phyloP scores from a whole-genome alignment of 92 coral and sea anemone species.

The Hydrozoanthus gracilis region DNA sequence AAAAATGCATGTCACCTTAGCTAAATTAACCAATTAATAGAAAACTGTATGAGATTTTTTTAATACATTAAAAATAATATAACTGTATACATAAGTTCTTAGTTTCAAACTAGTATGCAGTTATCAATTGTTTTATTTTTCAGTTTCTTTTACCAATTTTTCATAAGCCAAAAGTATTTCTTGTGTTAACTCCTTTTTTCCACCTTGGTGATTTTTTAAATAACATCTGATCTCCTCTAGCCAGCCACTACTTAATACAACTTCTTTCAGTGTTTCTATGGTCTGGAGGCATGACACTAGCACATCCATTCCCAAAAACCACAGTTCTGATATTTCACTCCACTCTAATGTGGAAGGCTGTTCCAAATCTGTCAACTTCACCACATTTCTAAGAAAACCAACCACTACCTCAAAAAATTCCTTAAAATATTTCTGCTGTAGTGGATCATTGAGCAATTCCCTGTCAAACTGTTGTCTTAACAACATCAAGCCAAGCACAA shows the following conservation, averaged over 20 bases:
- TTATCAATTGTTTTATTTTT: neutral
- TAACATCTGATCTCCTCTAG: constrained; percentile 38
- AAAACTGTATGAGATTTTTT: no score
- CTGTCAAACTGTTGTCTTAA: constrained; percentile 43
- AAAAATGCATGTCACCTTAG: no score
- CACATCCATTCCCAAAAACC: constrained; percentile 88
- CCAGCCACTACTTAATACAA: constrained; percentile 66
- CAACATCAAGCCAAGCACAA: constrained; percentile 81
- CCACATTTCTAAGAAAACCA: constrained; percentile 67
- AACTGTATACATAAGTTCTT: neutral
- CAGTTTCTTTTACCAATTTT: constrained; percentile 26
- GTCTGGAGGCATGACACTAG: constrained; percentile 48
- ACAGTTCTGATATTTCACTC: constrained; percentile 78
- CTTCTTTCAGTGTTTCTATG: constrained; percentile 34
- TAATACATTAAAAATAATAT: no score
- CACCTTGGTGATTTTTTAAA: neutral
- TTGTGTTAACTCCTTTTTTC: neutral
- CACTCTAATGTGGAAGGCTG: constrained; percentile 45
- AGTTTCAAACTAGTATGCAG: neutral
- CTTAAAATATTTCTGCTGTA: neutral
- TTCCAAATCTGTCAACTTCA: neutral
- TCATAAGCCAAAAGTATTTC: constrained; percentile 17
- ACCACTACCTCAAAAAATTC: constrained; percentile 57
- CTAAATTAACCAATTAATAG: no score
- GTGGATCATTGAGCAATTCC: constrained; percentile 5